Conservation (phyloP, 2,797 vertebrate genomes). For the Poeciliopsis turneri region DNA sequence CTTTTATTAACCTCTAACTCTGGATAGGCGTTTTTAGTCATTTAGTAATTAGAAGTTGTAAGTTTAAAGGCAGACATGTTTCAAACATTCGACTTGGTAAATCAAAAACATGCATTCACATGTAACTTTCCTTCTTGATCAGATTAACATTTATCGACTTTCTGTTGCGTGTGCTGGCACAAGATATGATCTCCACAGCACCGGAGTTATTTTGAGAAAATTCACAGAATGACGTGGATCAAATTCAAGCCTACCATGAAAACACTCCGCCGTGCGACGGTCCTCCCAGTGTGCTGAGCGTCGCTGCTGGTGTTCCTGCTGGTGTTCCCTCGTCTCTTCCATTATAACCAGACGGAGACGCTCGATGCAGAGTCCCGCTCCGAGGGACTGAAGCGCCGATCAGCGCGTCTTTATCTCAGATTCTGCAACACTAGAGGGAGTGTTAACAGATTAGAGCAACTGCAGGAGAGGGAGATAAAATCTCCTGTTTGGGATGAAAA, state of each 20-base stretch:
- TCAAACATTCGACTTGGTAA: background rate
- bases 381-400: slow-evolving; percentile 25
- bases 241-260: slow-evolving; percentile 40
- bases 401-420: slow-evolving; percentile 9
- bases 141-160: background rate
- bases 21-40: background rate
- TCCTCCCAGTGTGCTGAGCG: background rate
- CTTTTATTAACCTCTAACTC: background rate
- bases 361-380: slow-evolving; percentile 13
- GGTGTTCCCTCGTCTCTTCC: background rate
- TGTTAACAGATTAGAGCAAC: slow-evolving; percentile 54
- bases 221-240: background rate
- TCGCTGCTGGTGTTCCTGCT: background rate
- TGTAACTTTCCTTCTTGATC: background rate
- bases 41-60: background rate
- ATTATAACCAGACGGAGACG: background rate
- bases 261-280: slow-evolving; percentile 2
- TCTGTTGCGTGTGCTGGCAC: background rate
- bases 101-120: background rate
- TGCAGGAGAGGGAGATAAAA: slow-evolving; percentile 37
- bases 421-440: slow-evolving; percentile 44
- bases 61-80: background rate
- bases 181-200: background rate
- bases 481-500: slow-evolving; percentile 13
- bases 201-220: background rate